Percentiles rank a stretch among this genome's conserved stretches.
phyloP scores from a whole-genome alignment of 2,113 vertebrate genomes.

The Mola mola region DNA sequence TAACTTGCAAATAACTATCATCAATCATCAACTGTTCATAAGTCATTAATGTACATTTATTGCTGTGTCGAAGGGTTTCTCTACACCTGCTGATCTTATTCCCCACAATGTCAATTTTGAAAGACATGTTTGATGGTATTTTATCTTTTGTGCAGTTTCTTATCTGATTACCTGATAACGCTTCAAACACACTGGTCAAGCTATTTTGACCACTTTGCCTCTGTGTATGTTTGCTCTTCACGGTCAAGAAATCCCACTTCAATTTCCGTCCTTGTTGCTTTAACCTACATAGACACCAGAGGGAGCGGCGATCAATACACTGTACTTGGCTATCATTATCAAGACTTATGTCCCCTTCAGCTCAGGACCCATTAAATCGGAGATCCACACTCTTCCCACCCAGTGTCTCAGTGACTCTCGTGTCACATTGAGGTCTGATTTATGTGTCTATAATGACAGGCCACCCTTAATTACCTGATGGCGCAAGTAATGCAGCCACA shows the following conservation, averaged over 20 bases:
- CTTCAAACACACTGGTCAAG: conserved; percentile 74
- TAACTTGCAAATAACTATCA: too few species aligned
- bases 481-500: conserved; percentile 53
- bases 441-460: conserved; percentile 72
- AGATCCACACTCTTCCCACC: conserved; percentile 66
- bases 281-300: conserved; percentile 69
- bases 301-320: conserved; percentile 77
- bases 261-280: conserved; percentile 67
- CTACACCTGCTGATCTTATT: too few species aligned
- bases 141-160: too few species aligned
- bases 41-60: too few species aligned
- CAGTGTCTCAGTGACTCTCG: conserved; percentile 61
- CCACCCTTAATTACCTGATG: conserved; percentile 77
- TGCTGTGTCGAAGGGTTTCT: too few species aligned
- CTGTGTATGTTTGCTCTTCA: conserved; percentile 37
- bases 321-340: conserved; percentile 78
- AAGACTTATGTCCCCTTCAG: conserved; percentile 76
- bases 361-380: conserved; percentile 76
- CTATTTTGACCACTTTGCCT: conserved; percentile 54
- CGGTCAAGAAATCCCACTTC: conserved; percentile 63
- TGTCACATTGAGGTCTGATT: conserved; percentile 77
- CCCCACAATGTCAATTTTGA: too few species aligned
- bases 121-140: too few species aligned
- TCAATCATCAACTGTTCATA: too few species aligned
- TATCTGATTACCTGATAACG: too few species aligned